Evolutionary conservation across 2,797 vertebrate species (phyloP), one percentile per base, ranked within the genome.

Genomic region (Cygnus olor): DNA sequence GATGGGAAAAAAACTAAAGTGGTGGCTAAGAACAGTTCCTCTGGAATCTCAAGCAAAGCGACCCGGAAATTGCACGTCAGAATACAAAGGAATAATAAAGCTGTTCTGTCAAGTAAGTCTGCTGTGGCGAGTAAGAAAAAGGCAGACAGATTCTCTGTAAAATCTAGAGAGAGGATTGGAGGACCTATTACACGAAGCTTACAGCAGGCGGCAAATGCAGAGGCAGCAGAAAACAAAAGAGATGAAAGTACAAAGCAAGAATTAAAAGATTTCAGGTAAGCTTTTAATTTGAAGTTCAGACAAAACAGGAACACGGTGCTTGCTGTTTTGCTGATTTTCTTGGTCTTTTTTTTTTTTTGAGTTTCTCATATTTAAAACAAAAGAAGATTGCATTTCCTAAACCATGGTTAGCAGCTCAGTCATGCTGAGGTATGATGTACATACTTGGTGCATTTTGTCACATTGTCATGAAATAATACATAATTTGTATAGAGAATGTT

Each of bases 151-250:
- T 99, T 99, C 96, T 98, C 95, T 54, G 95, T 97, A 3, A 98
- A 98, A 90, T 98, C 97, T 13, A 98, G 99, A 88, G 99, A 99
- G 85, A 97, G 99, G 92, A 97, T 98, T 8, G 98, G 99, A 38
- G 99, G 99, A 81, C 99, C 99, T 0, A 96, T 99, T 88, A 99
- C 99, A 53, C 98, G 99, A 64, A 99, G 99, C 97, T 97, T 99
- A 66, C 99, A 99, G 95, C 98, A 98, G 97, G 98, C 98, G 7
- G 98, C 92, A 88, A 93, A 98, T 25, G 96, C 98, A 16, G 98
- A 98, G 80, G 84, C 97, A 57, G 96, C 97, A 51, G 99, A 99
- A 72, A 97, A 42, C 96, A 99, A 98, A 95, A 97, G 97, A 40
- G 99, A 99, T 85, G 99, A 99, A 27, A 89, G 96, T 88, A 58